Evolutionary conservation across 2,113 vertebrate genomes (phyloP).

Genomic region (Rhabdomys dilectus): DNA sequence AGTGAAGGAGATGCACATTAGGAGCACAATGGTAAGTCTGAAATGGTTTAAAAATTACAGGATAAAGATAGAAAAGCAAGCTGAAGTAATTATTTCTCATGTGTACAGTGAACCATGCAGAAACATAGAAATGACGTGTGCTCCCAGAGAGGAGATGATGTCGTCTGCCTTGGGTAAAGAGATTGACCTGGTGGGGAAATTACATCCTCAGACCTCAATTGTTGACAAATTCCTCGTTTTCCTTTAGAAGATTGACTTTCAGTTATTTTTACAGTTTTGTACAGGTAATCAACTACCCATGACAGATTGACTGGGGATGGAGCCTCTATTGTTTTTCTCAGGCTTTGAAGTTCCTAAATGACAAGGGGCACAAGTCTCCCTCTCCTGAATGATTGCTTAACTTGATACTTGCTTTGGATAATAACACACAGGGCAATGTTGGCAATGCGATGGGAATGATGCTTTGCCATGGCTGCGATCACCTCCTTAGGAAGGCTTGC

Average conservation of each 20-base stretch:
- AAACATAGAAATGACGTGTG: not conserved
- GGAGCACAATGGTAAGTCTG: not conserved
- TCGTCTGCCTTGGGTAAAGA: not conserved
- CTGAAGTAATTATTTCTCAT: not conserved
- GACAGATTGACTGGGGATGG: not conserved
- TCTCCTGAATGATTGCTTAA: fast-evolving
- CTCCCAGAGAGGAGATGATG: not conserved
- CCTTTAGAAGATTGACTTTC: not conserved
- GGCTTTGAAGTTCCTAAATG: not conserved
- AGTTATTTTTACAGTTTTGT: not conserved
- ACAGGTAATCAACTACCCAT: not conserved
- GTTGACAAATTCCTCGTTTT: not conserved
- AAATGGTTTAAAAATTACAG: not conserved
- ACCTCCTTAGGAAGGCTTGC: not conserved
- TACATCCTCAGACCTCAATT: not conserved
- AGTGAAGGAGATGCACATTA: not conserved
- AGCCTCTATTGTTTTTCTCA: not conserved
- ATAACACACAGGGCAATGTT: not conserved
- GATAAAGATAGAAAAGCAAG: not conserved
- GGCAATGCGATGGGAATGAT: too few species aligned
- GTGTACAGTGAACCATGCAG: not conserved
- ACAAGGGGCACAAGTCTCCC: not conserved
- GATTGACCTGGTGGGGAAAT: not conserved
- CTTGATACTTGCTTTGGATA: not conserved
- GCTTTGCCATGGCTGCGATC: fast-evolving